Conservation (phyloP, 2,113 vertebrate species). For the Toxotes chatareus region DNA sequence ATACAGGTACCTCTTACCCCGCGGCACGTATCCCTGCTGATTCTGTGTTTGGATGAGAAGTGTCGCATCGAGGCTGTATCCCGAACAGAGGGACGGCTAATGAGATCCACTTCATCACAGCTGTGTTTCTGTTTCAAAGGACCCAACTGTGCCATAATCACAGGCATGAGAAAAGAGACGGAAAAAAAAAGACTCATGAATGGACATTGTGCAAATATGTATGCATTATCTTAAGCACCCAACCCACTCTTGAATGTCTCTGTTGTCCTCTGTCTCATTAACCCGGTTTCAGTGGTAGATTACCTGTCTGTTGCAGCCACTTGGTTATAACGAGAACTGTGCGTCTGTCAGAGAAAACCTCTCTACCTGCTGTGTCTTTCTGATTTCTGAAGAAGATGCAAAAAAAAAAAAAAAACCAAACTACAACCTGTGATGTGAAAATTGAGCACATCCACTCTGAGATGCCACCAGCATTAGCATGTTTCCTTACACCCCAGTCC, state of each 20-base stretch:
- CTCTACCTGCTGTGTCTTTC: neutral
- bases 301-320: slow-evolving; percentile 4
- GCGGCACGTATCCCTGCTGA: neutral
- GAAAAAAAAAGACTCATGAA: slow-evolving; percentile 10
- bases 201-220: slow-evolving; percentile 13
- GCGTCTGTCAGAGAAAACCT: slow-evolving; percentile 10
- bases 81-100: slow-evolving; percentile 41
- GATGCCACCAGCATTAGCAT: neutral
- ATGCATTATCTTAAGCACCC: neutral
- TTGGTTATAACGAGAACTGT: slow-evolving; percentile 5
- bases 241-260: neutral
- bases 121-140: slow-evolving; percentile 45
- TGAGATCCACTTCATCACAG: slow-evolving; percentile 57
- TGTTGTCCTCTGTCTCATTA: slow-evolving; percentile 42
- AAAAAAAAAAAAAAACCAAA: neutral
- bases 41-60: slow-evolving; percentile 8
- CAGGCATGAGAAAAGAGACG: neutral
- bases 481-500: neutral
- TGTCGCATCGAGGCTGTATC: slow-evolving; percentile 7
- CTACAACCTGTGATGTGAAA: neutral
- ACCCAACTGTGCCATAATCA: slow-evolving; percentile 44
- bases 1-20: neutral
- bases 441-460: neutral
- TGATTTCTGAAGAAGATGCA: neutral
- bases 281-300: slow-evolving; percentile 27